Evolutionary conservation across 1,140 invertebrate genomes (phyloP), one percentile per base, ranked within the genome.

Genomic region (Philopotamus ludificatus): DNA sequence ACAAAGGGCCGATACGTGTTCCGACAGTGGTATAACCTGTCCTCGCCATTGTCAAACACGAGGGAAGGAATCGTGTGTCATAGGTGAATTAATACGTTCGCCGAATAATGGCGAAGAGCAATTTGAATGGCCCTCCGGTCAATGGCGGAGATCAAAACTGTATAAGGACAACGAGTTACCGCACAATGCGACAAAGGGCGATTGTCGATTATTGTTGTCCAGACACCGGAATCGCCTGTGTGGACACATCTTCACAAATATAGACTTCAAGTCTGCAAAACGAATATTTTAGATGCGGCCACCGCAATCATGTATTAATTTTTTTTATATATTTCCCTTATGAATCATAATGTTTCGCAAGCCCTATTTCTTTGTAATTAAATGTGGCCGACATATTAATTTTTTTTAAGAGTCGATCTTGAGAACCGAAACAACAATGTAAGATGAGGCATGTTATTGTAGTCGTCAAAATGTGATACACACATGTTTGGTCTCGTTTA

Each of bases 131-230:
- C 18, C 18, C 44, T 20, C 8, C 44, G 10, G 3, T 47, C 18
- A 58, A 58, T 44, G 21, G 41, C n/a, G 55, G 47, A 49, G 57
- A 60, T 60, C 57, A 60, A 60, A 60, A 28, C 54, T 57, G 50
- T 39, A 57, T 57, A 57, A n/a, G 28, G 41, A 60, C 15, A 41
- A 60, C 57, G 57, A 44, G 57, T 60, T 60, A 60, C 57, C 57
- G 44, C 57, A 60, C 57, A 60, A 60, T 60, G 42, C 42, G 42
- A 60, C 57, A 60, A 60, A 60, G 15, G 42, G 21, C 57, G 57
- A 60, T 60, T 60, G 57, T 60, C 16, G 47, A 60, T 60, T 44
- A 44, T 44, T 18, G 20, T 44, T 60, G 57, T 60, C 26, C 57
- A 12, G 34, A 47, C 44, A 47, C 44, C 18, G 44, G 44, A 47